Evolutionary conservation across 2,888 invertebrate genomes (phyloP).

Genomic region (Leptura quadrifasciata): DNA sequence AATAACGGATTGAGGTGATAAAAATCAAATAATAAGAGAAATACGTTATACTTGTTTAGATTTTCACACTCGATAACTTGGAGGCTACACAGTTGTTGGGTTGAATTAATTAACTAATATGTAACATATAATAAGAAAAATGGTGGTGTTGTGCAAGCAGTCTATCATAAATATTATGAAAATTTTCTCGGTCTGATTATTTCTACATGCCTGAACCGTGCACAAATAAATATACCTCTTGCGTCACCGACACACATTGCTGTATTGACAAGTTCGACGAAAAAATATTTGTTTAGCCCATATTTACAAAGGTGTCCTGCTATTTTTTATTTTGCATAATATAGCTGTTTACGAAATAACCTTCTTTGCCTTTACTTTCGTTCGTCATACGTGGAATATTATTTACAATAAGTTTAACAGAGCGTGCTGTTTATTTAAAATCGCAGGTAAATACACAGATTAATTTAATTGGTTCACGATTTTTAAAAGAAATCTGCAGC

Average conservation of each 20-base stretch:
- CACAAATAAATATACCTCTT: conserved; percentile 50
- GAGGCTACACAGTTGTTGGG: conserved; percentile 56
- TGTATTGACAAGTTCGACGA: conserved; percentile 22
- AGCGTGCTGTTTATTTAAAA: conserved; percentile 2
- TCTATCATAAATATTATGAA: conserved; percentile 60
- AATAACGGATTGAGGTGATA: conserved; percentile 50
- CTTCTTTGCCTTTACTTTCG: conserved; percentile 20
- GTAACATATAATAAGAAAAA: conserved; percentile 60
- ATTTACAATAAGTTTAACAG: conserved; percentile 20
- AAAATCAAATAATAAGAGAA: conserved; percentile 51
- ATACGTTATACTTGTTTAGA: conserved; percentile 52
- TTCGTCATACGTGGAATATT: conserved; percentile 5
- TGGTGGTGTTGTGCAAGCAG: conserved; percentile 56
- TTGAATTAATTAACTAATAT: conserved; percentile 61
- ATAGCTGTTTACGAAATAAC: conserved; percentile 27
- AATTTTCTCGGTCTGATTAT: conserved; percentile 62
- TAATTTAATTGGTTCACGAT: neutral
- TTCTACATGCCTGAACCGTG: conserved; percentile 46
- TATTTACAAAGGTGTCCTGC: conserved; percentile 33
- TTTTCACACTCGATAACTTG: conserved; percentile 57
- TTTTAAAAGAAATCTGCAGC: neutral
- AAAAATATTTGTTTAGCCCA: conserved; percentile 35
- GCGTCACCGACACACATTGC: conserved; percentile 50
- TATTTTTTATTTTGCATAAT: neutral
- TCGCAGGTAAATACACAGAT: conserved; percentile 3